Conservation (phyloP, 1,140 invertebrate species). For the Rhyacophila brunnea region DNA sequence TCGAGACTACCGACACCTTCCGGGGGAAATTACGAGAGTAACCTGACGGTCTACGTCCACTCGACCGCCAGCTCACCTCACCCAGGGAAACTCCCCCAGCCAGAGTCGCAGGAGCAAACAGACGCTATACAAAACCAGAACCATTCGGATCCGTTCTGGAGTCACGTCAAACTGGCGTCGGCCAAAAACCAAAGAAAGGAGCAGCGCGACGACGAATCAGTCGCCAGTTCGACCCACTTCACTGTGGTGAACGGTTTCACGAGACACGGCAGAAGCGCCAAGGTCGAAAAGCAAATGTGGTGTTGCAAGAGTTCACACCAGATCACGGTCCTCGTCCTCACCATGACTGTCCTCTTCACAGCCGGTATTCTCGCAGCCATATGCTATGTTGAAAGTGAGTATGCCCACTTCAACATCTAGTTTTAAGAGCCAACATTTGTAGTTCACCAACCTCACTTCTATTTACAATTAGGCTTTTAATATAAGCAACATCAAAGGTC, state of each 20-base stretch:
- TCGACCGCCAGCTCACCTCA: not conserved
- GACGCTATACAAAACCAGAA: constrained; percentile 7
- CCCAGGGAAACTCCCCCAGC: not conserved
- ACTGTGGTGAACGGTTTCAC: constrained; percentile 79
- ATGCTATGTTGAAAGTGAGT: constrained; percentile 68
- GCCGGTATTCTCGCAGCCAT: constrained; percentile 74
- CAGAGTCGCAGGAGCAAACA: constrained; percentile 7
- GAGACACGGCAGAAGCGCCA: constrained; percentile 53
- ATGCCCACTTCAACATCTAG: constrained; percentile 12
- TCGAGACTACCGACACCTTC: constrained; percentile 36
- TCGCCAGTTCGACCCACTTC: constrained; percentile 81
- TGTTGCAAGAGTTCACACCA: constrained; percentile 73
- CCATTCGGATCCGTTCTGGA: constrained; percentile 46
- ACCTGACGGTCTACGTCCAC: constrained; percentile 35
- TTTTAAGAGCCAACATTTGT: too few species aligned
- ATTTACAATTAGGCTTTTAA: too few species aligned
- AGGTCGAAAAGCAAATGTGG: constrained; percentile 56
- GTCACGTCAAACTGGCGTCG: constrained; percentile 47
- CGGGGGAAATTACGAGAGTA: constrained; percentile 39
- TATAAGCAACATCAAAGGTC: too few species aligned
- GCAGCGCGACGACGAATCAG: constrained; percentile 60
- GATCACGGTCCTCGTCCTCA: constrained; percentile 73
- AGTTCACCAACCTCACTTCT: too few species aligned
- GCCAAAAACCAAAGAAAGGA: constrained; percentile 47
- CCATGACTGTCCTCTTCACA: constrained; percentile 75